Base-by-base conservation (phyloP, 1,140 invertebrate genomes). In the Drosophila ercepeae region DNA sequence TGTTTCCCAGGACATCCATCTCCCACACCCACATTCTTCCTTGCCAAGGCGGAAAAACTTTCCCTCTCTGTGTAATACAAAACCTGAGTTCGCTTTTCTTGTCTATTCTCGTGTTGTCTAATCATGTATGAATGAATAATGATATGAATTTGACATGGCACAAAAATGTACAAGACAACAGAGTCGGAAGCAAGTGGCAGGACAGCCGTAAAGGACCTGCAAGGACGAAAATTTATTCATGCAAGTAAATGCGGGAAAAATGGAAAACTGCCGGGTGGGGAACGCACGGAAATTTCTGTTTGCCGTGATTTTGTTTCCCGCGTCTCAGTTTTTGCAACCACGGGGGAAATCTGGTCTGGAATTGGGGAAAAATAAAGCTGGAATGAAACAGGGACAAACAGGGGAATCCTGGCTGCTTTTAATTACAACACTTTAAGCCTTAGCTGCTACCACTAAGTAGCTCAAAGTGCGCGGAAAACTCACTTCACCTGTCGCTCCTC, bases 41-140 rank as follows among this genome's bases (percentile, higher is more conserved):
- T 4, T 57, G 65, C 42, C 71, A 61, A 67, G 45, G 19, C 45
- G 50, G 67, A 57, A 46, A 50, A 67, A 67, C 60, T 67, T 67
- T 67, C 39, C 21, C 61, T 46, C 13, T 64, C 44, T 58, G 46
- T 88, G 82, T 78, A 88, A 88, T 61, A 67, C 82, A 71, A 88
- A 78, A 88, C 82, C 82, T 88, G 82, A 53, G 36, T 72, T 65
- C 44, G 72, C 44, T 64, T 73, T 74, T 52, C 46, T 25, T 74
- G 69, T 78, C 71, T 67, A 45, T 61, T 49, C 16, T 55, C 69
- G 60, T 64, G 52, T 75, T 82, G 83, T 86, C 82, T 88, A 88
- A 88, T 88, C 82, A 88, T 88, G 82, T 88, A 88, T 88, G 82
- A 88, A 88, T 88, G 82, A 88, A 88, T 88, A 88, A 88, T 88